Evolutionary conservation across 2,797 vertebrate species (phyloP).

Genomic region (Xenentodon cancila): DNA sequence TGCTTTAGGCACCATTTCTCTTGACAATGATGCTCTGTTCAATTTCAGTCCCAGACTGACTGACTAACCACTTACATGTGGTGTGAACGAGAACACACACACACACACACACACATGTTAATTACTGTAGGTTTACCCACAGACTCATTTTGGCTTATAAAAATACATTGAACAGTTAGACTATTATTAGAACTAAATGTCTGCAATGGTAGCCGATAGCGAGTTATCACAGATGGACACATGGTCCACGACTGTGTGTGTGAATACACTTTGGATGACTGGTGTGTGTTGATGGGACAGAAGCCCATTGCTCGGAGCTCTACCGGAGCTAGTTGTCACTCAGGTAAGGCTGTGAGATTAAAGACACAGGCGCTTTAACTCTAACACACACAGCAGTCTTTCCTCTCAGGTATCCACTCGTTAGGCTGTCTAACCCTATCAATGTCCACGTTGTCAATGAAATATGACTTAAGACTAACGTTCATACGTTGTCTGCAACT

Average conservation of each 20-base stretch:
- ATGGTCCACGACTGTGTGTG: conserved; percentile 19
- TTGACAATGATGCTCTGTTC: conserved; percentile 74
- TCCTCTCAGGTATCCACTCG: conserved; percentile 53
- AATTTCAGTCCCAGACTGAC: conserved; percentile 63
- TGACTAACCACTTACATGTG: conserved; percentile 71
- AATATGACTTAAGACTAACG: conserved; percentile 44
- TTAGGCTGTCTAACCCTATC: conserved; percentile 57
- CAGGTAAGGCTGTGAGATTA: conserved; percentile 60
- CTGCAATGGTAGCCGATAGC: conserved; percentile 21
- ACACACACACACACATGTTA: conserved; percentile 18
- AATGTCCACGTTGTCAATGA: conserved; percentile 40
- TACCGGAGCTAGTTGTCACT: conserved; percentile 70
- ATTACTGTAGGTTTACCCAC: conserved; percentile 29
- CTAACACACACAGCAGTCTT: conserved; percentile 37
- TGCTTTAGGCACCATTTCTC: conserved; percentile 71
- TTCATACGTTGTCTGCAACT: conserved; percentile 32
- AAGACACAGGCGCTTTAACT: conserved; percentile 48
- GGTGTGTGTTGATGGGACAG: conserved; percentile 44
- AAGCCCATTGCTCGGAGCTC: conserved; percentile 69
- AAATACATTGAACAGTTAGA: conserved; percentile 18
- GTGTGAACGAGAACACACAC: conserved; percentile 37
- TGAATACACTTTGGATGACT: conserved; percentile 41
- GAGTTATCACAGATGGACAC: not conserved
- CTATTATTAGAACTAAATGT: conserved; percentile 28
- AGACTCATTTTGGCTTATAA: conserved; percentile 47